Evolutionary conservation across 2,113 vertebrate genomes (phyloP), one percentile per base, ranked within the genome.

Genomic region (Picathartes gymnocephalus): DNA sequence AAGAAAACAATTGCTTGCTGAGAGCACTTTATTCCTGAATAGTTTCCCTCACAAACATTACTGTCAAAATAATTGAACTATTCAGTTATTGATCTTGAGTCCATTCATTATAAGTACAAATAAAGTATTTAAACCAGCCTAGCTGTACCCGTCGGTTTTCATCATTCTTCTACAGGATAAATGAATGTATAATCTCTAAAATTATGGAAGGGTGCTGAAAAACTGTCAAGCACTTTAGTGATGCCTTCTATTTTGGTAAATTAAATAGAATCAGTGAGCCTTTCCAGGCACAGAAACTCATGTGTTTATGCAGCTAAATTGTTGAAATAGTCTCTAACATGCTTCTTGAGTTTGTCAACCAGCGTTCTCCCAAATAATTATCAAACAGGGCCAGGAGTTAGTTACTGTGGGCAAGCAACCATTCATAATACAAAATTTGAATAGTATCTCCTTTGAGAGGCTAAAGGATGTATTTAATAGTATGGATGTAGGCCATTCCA

Each of bases 51-150:
- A 65, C 23, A 92, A 88, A 88, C 14, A 39, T 53, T 81, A 39
- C 56, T 93, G 72, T 92, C 84, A 95, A 93, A 95, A 87, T 90
- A 90, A 82, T 76, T 73, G 47, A 93, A 74, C 77, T 84, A 47
- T 54, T 86, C 42, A 81, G 77, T 76, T 93, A 73, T 57, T 93
- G 81, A 86, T 86, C 56, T 83, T 24, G 15, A 68, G 44, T 76
- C 84, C 53, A 51, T 61, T 85, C 35, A 79, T 89, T 87, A 51
- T 48, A 39, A 85, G 53, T 68, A 87, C 28, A 71, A 91, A 84
- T 88, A 68, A 81, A 81, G 27, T 51, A 44, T 91, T 85, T 81
- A 91, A 84, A 87, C 7, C 40, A 87, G 13, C 35, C 58, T 80
- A 83, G 28, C 4, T 0, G 12, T 73, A 45, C 65, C 57, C 73